Conservation (phyloP, 2,797 vertebrate species). For the Muscicapa striata region DNA sequence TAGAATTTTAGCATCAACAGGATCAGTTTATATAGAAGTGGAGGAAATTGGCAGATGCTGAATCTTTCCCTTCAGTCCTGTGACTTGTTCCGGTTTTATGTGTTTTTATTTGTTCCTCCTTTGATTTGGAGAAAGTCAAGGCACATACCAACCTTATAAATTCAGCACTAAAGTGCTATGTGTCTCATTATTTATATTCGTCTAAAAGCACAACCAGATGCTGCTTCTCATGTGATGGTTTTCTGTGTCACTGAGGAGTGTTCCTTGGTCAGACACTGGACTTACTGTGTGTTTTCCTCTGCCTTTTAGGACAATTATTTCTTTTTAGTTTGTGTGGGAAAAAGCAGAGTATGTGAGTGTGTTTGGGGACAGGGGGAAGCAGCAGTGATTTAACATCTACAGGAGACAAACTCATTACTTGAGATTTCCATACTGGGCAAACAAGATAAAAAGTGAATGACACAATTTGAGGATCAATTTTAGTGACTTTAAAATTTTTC, state of each 20-base stretch:
- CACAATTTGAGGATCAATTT: neutral
- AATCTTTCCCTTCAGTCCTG: constrained; percentile 18
- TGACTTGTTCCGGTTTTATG: constrained; percentile 44
- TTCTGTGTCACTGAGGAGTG: constrained; percentile 42
- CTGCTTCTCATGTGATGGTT: constrained; percentile 61
- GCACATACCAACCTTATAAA: constrained; percentile 36
- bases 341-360: constrained; percentile 6
- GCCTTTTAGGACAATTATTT: constrained; percentile 50
- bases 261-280: constrained; percentile 54
- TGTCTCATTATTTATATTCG: constrained; percentile 13
- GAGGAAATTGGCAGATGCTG: constrained; percentile 30
- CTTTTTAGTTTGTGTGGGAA: constrained; percentile 61
- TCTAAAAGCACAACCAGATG: constrained; percentile 42
- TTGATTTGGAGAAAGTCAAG: constrained; percentile 31
- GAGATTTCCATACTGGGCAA: neutral
- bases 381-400: neutral
- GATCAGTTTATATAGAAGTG: constrained; percentile 1
- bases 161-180: constrained; percentile 38
- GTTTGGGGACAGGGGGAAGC: neutral
- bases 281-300: constrained; percentile 37
- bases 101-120: constrained; percentile 33
- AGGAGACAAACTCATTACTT: neutral
- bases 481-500: neutral
- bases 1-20: neutral
- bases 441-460: neutral